Evolutionary conservation across 2,888 invertebrate genomes (phyloP), one percentile per base, ranked within the genome.

Genomic region (Polymixis lichenea): DNA sequence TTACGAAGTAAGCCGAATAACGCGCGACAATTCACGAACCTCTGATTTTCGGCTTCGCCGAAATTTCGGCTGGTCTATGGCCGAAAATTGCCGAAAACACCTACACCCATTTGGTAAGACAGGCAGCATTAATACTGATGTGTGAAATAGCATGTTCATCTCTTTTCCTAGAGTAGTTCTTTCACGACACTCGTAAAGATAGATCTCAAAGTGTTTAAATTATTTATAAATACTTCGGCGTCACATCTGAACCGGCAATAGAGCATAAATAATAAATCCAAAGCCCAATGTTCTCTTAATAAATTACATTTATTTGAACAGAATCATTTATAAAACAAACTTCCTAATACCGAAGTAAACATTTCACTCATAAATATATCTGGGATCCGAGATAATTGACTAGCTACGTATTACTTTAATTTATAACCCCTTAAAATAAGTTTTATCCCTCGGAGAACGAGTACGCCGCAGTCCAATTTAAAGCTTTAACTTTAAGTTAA

Each of bases 381-480:
- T 82, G 80, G 84, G 87, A 90, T 87, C 84, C 86, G 76, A 90
- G 88, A 91, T 94, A 94, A 94, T 95, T 93, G 94, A 94, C 92
- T 92, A 91, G 87, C 89, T 91, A 91, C 91, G 92, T 92, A 95
- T 94, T 93, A 92, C 92, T 94, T 93, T 94, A 95, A 95, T 94
- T 94, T 95, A 94, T 91, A 93, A 91, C 93, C 94, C 94, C 92
- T 93, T 93, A 92, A 93, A 93, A 93, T 91, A 93, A 94, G 93
- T 93, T 93, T 90, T 76, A 73, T 78, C 91, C 91, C 92, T 91
- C 83, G 84, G 89, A 89, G 90, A 90, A 89, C 84, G 86, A 83
- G 83, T 85, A 83, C 84, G 90, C 92, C 91, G 87, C 91, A 91
- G 91, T 91, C 93, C 91, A 94, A 94, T 95, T 94, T 93, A 93